Conservation (phyloP, 2,888 invertebrate genomes). For the Drosophila sordidapex region DNA sequence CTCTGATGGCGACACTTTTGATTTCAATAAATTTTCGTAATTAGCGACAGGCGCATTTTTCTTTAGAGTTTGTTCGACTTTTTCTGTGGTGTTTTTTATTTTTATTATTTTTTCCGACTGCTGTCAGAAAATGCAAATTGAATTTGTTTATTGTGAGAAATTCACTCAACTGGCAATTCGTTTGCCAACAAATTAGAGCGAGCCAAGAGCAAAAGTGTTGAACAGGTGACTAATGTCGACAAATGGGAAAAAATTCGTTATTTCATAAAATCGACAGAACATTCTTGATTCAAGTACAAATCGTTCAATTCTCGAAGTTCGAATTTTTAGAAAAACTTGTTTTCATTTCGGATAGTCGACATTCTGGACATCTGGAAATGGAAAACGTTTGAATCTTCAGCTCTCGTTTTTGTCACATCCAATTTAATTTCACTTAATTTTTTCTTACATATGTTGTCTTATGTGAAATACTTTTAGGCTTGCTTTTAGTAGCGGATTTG, state of each 20-base stretch:
- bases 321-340: not conserved
- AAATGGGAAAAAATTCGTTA: constrained; percentile 26
- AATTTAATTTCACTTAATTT: not conserved
- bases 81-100: constrained; percentile 21
- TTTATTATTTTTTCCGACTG: constrained; percentile 17
- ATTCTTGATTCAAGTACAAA: not conserved
- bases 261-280: not conserved
- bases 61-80: constrained; percentile 43
- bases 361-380: not conserved
- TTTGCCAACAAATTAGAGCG: constrained; percentile 41
- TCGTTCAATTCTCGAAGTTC: not conserved
- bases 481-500: constrained; percentile 36
- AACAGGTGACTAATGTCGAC: constrained; percentile 50
- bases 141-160: constrained; percentile 59
- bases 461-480: constrained; percentile 5
- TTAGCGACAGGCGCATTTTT: constrained; percentile 72
- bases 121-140: constrained; percentile 70
- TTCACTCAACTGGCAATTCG: constrained; percentile 63
- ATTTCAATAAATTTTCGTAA: constrained; percentile 78
- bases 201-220: constrained; percentile 40
- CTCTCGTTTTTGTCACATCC: not conserved
- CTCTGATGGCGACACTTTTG: constrained; percentile 66
- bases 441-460: constrained; percentile 1
- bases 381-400: not conserved
- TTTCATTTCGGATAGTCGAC: not conserved